A percentile compares a stretch with the other conserved stretches of the same genome.
Conservation (phyloP, 2,797 vertebrate genomes). For the Mallotus villosus region DNA sequence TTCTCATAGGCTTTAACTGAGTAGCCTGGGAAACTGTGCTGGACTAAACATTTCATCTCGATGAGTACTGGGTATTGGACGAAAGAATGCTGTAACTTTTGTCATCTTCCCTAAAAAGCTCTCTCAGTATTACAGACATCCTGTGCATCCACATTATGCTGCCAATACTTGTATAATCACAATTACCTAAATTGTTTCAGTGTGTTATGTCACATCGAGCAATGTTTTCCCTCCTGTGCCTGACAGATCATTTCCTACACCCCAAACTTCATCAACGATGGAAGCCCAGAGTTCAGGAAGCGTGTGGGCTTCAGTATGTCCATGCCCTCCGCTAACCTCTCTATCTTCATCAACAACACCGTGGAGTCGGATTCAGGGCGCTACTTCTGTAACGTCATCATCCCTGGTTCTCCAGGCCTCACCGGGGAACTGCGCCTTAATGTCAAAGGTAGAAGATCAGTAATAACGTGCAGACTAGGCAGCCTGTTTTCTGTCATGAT, state of each 20-base stretch:
- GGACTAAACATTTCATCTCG: constrained; percentile 2
- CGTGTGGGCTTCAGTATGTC: constrained; percentile 78
- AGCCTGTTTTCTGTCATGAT: background rate
- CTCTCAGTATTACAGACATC: background rate
- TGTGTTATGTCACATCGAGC: background rate
- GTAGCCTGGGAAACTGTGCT: constrained; percentile 23
- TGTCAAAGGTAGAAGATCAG: constrained; percentile 73
- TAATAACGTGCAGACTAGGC: background rate
- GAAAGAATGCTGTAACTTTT: background rate
- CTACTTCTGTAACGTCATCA: constrained; percentile 83
- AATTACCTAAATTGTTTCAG: background rate
- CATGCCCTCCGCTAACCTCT: constrained; percentile 81
- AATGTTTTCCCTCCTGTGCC: background rate
- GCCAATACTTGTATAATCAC: background rate
- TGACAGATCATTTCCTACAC: constrained; percentile 83
- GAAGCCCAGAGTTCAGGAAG: constrained; percentile 67
- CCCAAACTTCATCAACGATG: constrained; percentile 6
- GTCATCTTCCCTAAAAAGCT: background rate
- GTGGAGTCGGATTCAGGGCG: constrained; percentile 83
- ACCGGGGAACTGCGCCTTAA: constrained; percentile 72
- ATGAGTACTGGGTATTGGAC: background rate
- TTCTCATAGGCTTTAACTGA: constrained; percentile 57
- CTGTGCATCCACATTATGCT: background rate
- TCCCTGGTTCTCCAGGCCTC: constrained; percentile 66
- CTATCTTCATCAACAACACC: constrained; percentile 84